A percentile compares a stretch with the other conserved stretches of the same genome.
These are phyloP conservation scores for Macrosteles quadrilineatus DNA, from an alignment of 1,140 invertebrate species.

Conservation along the genomic window DNA sequence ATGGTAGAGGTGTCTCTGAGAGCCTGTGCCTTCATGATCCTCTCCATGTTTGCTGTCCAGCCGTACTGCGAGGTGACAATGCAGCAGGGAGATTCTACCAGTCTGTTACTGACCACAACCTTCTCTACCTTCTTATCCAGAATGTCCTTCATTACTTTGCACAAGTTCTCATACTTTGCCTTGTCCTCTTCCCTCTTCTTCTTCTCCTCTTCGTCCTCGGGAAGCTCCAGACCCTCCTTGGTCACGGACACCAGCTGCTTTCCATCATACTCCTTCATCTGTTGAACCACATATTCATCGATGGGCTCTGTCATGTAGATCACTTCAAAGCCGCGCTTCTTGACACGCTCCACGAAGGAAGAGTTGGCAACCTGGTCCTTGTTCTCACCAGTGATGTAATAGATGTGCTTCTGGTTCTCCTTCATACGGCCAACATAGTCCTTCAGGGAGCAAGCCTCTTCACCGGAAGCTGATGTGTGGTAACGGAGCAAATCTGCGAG, in stretches of 20 bases:
- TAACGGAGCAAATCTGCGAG: constrained; percentile 90
- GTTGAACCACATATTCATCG: constrained; percentile 98
- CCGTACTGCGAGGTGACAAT: constrained; percentile 99
- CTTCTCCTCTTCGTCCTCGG: constrained; percentile 95
- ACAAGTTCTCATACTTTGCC: constrained; percentile 89
- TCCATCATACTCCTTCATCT: constrained; percentile 97
- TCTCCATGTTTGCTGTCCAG: constrained; percentile 99
- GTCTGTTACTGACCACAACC: constrained; percentile 89
- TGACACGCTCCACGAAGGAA: constrained; percentile 95
- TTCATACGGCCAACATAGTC: constrained; percentile 98
- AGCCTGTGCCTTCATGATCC: constrained; percentile 99
- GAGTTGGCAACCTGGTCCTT: constrained; percentile 95
- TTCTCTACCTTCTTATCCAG: constrained; percentile 98
- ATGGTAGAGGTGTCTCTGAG: constrained; percentile 93
- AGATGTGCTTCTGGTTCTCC: constrained; percentile 96
- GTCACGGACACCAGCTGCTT: constrained; percentile 95
- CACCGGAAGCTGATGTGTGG: constrained; percentile 91
- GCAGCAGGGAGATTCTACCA: constrained; percentile 97
- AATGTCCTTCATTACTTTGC: constrained; percentile 98
- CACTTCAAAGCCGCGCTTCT: constrained; percentile 97
- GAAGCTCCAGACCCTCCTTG: constrained; percentile 96
- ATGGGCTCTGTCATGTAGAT: constrained; percentile 99
- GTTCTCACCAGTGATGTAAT: constrained; percentile 97
- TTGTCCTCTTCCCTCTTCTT: constrained; percentile 96
- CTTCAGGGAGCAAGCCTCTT: constrained; percentile 89